A percentile compares a stretch with the other conserved stretches of the same genome.
Evolutionary conservation across 2,888 invertebrate species (phyloP).

Genomic region (Stenurella melanura): DNA sequence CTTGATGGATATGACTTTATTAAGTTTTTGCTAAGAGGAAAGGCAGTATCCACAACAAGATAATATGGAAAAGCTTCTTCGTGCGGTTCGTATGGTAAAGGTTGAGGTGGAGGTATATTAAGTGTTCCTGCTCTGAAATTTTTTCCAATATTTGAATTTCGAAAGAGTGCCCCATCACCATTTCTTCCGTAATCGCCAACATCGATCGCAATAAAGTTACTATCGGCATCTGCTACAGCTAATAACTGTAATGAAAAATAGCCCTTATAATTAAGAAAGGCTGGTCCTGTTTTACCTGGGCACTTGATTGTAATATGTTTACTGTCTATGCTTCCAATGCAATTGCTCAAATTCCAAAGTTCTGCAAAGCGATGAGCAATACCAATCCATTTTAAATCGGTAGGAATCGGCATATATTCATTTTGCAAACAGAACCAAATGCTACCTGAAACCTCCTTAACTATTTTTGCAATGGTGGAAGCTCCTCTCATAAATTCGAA

Average conservation of each 20-base stretch:
- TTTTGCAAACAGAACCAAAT: slow-evolving; percentile 37
- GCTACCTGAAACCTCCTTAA: slow-evolving; percentile 30
- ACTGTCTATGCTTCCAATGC: slow-evolving; percentile 8
- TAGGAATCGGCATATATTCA: slow-evolving; percentile 38
- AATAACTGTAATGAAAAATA: not conserved
- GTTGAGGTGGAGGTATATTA: too few relatives aligned
- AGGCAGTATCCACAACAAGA: not conserved
- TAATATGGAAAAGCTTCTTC: slow-evolving; percentile 8
- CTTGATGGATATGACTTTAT: slow-evolving; percentile 34
- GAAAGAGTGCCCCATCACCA: too few relatives aligned
- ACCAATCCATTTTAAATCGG: slow-evolving; percentile 34
- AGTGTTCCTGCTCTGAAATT: too few relatives aligned
- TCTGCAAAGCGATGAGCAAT: slow-evolving; percentile 39
- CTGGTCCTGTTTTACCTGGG: slow-evolving; percentile 17
- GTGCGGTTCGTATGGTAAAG: not conserved
- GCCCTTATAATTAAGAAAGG: not conserved
- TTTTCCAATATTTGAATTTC: too few relatives aligned
- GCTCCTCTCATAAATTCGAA: slow-evolving; percentile 37
- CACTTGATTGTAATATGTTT: not conserved
- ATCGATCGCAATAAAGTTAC: not conserved
- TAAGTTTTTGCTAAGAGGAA: not conserved
- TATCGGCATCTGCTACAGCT: not conserved
- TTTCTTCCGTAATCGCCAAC: too few relatives aligned
- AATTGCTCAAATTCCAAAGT: slow-evolving; percentile 37
- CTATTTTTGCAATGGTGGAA: slow-evolving; percentile 25